These are phyloP conservation scores for Crotophaga sulcirostris DNA, from an alignment of 2,113 vertebrate genomes.

Conservation along the genomic window DNA sequence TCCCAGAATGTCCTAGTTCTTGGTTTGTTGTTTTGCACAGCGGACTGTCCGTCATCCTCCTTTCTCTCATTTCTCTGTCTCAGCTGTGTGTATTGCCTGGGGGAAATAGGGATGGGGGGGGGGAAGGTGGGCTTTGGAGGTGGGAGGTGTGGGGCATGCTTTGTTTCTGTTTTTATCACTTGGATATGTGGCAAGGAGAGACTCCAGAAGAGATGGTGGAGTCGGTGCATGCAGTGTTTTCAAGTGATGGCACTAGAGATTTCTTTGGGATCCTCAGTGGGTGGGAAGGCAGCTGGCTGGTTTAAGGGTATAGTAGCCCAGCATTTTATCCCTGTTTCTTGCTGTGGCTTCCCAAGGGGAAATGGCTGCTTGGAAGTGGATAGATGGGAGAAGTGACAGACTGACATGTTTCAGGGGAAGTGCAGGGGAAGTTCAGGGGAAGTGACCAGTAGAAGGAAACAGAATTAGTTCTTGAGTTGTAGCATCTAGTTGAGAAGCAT, in stretches of 20 bases:
- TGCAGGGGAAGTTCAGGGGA: constrained; percentile 31
- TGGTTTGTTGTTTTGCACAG: constrained; percentile 53
- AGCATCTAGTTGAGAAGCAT: background rate
- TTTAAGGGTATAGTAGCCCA: background rate
- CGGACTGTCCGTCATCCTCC: constrained; percentile 51
- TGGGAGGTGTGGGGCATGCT: background rate
- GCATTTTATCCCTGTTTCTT: background rate
- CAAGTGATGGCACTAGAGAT: background rate
- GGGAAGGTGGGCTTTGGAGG: background rate
- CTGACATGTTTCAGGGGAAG: background rate
- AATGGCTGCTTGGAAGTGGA: background rate
- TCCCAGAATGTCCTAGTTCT: constrained; percentile 30
- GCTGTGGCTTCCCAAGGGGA: background rate
- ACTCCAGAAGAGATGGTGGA: background rate
- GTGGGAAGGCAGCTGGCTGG: background rate
- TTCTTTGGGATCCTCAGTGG: background rate
- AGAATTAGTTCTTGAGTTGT: background rate
- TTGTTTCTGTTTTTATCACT: background rate
- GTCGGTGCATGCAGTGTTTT: background rate
- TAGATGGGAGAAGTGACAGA: background rate
- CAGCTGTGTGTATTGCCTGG: constrained; percentile 27
- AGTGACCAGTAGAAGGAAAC: background rate
- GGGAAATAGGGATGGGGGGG: background rate
- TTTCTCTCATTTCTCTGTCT: constrained; percentile 61
- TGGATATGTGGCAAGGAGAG: background rate